These are phyloP conservation scores for Rostratula benghalensis DNA, from an alignment of 2,113 vertebrate species.

Conservation along the genomic window DNA sequence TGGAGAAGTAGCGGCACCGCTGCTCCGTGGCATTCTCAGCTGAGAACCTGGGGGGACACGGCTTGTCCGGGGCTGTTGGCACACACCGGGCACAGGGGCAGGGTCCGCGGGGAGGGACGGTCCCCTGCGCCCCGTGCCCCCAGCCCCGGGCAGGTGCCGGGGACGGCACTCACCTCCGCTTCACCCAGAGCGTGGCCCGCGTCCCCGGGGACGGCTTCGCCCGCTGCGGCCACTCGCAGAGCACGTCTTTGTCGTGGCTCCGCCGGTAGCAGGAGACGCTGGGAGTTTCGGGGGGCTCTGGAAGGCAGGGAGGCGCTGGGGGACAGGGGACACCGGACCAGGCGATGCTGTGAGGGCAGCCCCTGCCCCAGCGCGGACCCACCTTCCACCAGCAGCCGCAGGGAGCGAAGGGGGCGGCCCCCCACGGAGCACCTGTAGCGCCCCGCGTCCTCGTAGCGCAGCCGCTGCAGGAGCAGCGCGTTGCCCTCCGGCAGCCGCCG, in stretches of 20 bases:
- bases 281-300: slow-evolving; percentile 65
- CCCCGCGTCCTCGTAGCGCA: slow-evolving; percentile 41
- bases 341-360: fast-evolving
- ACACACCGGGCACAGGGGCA: fast-evolving
- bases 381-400: slow-evolving; percentile 73
- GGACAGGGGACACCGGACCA: neutral
- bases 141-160: neutral
- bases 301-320: neutral
- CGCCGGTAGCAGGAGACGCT: slow-evolving; percentile 59
- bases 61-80: neutral
- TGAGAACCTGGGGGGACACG: neutral
- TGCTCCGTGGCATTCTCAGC: neutral
- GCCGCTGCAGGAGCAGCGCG: neutral
- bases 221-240: slow-evolving; percentile 69
- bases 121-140: fast-evolving
- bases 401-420: neutral
- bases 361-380: neutral
- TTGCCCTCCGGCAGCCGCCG: neutral
- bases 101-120: neutral
- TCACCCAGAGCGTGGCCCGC: slow-evolving; percentile 39
- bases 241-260: slow-evolving; percentile 29
- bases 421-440: slow-evolving; percentile 57
- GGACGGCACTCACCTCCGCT: slow-evolving; percentile 18
- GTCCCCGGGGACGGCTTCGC: neutral
- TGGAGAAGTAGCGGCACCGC: slow-evolving; percentile 57